These are phyloP conservation scores for Anoplolepis gracilipes DNA, from an alignment of 1,140 invertebrate species.

Conservation along the genomic window DNA sequence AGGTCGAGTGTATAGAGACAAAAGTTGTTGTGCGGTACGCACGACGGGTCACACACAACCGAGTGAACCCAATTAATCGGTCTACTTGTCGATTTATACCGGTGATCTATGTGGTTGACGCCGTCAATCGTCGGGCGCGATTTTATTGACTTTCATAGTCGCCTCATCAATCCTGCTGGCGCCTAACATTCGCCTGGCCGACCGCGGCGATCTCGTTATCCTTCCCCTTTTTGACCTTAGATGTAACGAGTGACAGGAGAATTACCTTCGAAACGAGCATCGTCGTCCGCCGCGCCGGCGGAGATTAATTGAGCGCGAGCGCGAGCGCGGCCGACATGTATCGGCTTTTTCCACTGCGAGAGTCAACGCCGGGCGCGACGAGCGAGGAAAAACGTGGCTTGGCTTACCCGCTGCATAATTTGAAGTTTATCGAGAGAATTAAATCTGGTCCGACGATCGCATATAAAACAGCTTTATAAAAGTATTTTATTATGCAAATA, in stretches of 20 bases:
- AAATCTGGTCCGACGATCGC: not conserved
- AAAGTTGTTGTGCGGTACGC: conserved; percentile 54
- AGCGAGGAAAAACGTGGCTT: not conserved
- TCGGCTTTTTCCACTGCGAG: conserved; percentile 26
- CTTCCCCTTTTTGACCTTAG: conserved; percentile 55
- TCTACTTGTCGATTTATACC: conserved; percentile 75
- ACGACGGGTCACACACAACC: conserved; percentile 9
- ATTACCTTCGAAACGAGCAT: conserved; percentile 45
- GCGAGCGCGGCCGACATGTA: conserved; percentile 49
- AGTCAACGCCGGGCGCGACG: not conserved
- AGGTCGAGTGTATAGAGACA: conserved; percentile 29
- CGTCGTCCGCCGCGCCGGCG: not conserved
- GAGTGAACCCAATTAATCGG: conserved; percentile 73
- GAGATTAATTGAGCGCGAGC: conserved; percentile 65
- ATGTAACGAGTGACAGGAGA: conserved; percentile 46
- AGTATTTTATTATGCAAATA: not conserved
- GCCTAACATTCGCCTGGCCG: conserved; percentile 44
- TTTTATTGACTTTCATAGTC: conserved; percentile 75
- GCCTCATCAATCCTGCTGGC: conserved; percentile 67
- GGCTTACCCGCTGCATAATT: not conserved
- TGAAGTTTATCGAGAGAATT: not conserved
- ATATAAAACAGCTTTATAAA: not conserved
- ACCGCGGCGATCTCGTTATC: conserved; percentile 63
- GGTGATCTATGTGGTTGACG: not conserved
- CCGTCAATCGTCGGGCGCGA: conserved; percentile 54